A percentile compares a stretch with the other conserved stretches of the same genome.
phyloP scores from a whole-genome alignment of 2,797 vertebrate species.

The Sardinella longiceps region DNA sequence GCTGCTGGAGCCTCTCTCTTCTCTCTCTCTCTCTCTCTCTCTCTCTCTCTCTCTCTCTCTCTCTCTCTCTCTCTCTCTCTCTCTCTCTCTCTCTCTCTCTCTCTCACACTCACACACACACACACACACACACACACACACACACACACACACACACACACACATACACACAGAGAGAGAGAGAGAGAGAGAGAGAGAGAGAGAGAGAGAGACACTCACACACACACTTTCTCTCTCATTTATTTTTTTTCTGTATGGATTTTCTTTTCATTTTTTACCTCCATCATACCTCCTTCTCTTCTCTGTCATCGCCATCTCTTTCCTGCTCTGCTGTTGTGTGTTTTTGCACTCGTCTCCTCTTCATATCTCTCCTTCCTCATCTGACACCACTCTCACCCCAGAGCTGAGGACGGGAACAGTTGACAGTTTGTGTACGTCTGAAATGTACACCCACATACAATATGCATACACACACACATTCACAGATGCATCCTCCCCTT shows the following conservation, averaged over 20 bases:
- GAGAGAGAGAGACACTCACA: too few species aligned
- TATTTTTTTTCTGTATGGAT: neutral
- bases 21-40: neutral
- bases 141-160: too few species aligned
- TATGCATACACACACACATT: neutral
- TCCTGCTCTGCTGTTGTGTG: neutral
- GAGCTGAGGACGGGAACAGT: neutral
- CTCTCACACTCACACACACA: neutral
- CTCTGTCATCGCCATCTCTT: slow-evolving; percentile 1
- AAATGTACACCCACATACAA: neutral
- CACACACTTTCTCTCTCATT: neutral
- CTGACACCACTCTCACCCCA: neutral
- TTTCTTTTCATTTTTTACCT: neutral
- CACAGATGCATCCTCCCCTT: neutral
- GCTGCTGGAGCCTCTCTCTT: neutral
- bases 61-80: neutral
- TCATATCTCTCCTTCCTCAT: neutral
- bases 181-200: too few species aligned
- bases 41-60: neutral
- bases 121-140: too few species aligned
- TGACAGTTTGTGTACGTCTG: neutral
- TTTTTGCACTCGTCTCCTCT: slow-evolving; percentile 11
- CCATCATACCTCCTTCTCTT: neutral
- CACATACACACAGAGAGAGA: too few species aligned
- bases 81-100: neutral